Evolutionary conservation across 2,797 vertebrate species (phyloP).

Genomic region (Numenius phaeopus): DNA sequence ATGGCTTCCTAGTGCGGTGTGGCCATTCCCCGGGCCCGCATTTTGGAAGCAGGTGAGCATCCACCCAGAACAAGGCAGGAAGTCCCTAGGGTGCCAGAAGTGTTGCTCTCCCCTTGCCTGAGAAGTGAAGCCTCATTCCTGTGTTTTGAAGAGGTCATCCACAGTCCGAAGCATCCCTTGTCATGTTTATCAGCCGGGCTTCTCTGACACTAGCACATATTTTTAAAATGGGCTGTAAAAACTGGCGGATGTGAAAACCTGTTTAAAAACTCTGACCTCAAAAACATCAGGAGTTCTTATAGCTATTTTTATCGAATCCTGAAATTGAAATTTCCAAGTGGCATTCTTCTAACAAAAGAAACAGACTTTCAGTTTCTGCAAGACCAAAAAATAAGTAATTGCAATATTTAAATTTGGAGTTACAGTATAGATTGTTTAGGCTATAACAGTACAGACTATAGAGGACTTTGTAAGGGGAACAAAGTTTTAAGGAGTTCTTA

Average conservation of each 20-base stretch:
- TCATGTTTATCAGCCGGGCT: background rate
- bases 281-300: background rate
- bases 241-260: background rate
- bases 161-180: background rate
- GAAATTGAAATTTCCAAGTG: background rate
- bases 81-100: background rate
- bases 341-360: background rate
- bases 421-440: background rate
- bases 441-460: background rate
- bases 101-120: background rate
- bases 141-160: background rate
- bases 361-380: background rate
- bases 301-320: background rate
- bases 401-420: background rate
- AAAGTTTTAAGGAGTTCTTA: constrained; percentile 5
- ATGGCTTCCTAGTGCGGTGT: background rate
- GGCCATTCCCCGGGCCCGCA: background rate
- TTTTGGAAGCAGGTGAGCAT: background rate
- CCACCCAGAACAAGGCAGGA: background rate
- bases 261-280: background rate
- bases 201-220: background rate
- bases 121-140: background rate
- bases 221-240: constrained; percentile 12
- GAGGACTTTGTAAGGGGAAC: background rate
- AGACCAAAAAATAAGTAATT: background rate